phyloP scores from a whole-genome alignment of 2,888 invertebrate species.

The Torymus auratus region DNA sequence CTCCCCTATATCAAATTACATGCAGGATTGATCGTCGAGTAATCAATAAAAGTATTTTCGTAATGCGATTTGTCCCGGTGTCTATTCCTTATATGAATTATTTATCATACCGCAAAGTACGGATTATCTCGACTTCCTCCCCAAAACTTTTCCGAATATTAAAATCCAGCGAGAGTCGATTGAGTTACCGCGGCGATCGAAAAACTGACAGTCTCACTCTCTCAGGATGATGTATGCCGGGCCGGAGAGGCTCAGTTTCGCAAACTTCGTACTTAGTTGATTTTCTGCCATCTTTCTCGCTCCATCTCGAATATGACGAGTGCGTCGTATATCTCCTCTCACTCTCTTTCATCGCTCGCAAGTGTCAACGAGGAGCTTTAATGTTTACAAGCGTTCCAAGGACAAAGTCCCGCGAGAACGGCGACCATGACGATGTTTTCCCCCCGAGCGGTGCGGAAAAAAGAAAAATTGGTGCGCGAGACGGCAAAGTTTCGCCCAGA shows the following conservation, averaged over 20 bases:
- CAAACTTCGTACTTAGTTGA: slow-evolving; percentile 50
- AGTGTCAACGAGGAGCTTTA: slow-evolving; percentile 55
- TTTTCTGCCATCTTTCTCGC: slow-evolving; percentile 26
- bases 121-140: no score
- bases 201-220: slow-evolving; percentile 6
- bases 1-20: no score
- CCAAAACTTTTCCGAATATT: background rate
- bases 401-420: slow-evolving; percentile 54
- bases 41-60: no score
- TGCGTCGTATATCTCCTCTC: slow-evolving; percentile 9
- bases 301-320: slow-evolving; percentile 9
- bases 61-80: no score
- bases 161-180: background rate
- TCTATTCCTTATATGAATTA: no score
- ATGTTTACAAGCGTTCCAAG: slow-evolving; percentile 59
- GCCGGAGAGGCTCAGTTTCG: background rate
- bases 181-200: slow-evolving; percentile 1
- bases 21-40: no score
- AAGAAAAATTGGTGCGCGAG: slow-evolving; percentile 29
- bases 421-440: background rate
- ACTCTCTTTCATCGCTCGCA: slow-evolving; percentile 20
- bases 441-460: background rate
- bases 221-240: slow-evolving; percentile 43
- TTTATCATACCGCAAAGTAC: no score
- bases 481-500: slow-evolving; percentile 43